Conservation (phyloP, 2,797 vertebrate genomes). For the Coregonus ussuriensis region DNA sequence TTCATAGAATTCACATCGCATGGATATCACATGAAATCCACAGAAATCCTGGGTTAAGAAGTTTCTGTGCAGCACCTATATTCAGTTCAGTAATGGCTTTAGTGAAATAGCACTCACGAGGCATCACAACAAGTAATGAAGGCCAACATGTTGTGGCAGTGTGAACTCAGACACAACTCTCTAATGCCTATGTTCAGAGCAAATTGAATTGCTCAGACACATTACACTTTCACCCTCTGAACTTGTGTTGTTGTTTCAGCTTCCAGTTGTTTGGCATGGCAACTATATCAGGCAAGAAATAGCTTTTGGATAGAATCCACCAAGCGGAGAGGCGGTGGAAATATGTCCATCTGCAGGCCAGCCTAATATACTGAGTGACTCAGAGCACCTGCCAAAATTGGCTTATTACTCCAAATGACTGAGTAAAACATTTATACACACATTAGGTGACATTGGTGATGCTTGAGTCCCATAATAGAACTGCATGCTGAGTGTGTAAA, state of each 20-base stretch:
- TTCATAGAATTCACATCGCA: constrained; percentile 1
- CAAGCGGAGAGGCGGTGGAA: constrained; percentile 24
- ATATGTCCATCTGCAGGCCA: constrained; percentile 25
- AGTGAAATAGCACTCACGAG: constrained; percentile 20
- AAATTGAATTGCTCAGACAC: constrained; percentile 22
- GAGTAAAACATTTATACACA: constrained; percentile 57
- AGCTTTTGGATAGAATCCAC: constrained; percentile 24
- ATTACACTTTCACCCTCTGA: constrained; percentile 23
- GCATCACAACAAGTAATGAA: constrained; percentile 11
- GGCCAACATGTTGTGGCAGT: constrained; percentile 10
- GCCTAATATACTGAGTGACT: constrained; percentile 25
- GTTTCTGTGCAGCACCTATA: constrained; percentile 13
- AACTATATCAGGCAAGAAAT: constrained; percentile 24
- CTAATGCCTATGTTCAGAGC: constrained; percentile 19
- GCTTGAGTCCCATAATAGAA: constrained; percentile 16
- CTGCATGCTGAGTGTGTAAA: neutral
- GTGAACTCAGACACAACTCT: constrained; percentile 27
- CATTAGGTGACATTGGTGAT: constrained; percentile 36
- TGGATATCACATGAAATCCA: constrained; percentile 8
- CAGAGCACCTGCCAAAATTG: constrained; percentile 18
- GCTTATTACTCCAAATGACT: constrained; percentile 44
- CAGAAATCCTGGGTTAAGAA: constrained; percentile 19
- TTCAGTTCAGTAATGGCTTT: constrained; percentile 29
- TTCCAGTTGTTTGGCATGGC: constrained; percentile 20
- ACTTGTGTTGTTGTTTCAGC: constrained; percentile 24